Conservation (phyloP, 2,113 vertebrate species). For the Brienomyrus brachyistius region DNA sequence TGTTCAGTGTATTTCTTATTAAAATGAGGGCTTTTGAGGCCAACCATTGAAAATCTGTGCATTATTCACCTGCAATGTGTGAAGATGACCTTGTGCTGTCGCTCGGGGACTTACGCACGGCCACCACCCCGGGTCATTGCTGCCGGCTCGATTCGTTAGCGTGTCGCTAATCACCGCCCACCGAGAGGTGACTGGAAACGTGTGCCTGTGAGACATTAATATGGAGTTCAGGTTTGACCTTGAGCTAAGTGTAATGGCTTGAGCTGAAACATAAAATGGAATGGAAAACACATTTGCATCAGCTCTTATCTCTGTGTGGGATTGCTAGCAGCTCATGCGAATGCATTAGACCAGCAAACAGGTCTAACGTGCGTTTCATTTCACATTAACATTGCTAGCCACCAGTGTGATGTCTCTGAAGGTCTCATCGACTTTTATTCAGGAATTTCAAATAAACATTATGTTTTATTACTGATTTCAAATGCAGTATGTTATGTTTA, state of each 20-base stretch:
- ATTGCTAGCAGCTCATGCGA: not conserved
- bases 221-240: conserved; percentile 8
- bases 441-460: not conserved
- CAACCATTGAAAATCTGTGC: not conserved
- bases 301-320: not conserved
- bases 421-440: not conserved
- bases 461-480: not conserved
- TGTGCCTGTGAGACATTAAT: conserved; percentile 3
- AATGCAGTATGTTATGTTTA: not conserved
- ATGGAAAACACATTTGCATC: conserved; percentile 1
- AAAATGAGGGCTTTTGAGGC: conserved; percentile 13
- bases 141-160: not conserved
- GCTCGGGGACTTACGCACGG: not conserved
- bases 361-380: not conserved
- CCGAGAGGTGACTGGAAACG: not conserved
- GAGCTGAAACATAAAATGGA: not conserved
- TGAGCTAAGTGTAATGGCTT: conserved; percentile 1
- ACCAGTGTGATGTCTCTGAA: not conserved
- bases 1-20: not conserved
- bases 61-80: not conserved
- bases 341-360: not conserved
- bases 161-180: not conserved
- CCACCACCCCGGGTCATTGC: not conserved
- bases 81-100: not conserved
- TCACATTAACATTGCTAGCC: not conserved